Evolutionary conservation across 2,113 vertebrate species (phyloP).

Genomic region (western clawed frog (Xenopus tropicalis)): UCB_Xtro_10.0 CM004447.2:27321001-27321500

Average conservation of each 20-base stretch:
- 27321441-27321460: background rate
- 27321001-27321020: too few relatives aligned
- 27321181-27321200: constrained; percentile 69
- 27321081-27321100: too few relatives aligned
- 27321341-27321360: constrained; percentile 63
- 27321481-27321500: too few relatives aligned
- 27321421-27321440: background rate
- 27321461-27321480: background rate
- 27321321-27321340: constrained; percentile 70
- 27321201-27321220: constrained; percentile 61
- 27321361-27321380: background rate
- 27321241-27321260: constrained; percentile 67
- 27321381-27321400: background rate
- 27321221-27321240: constrained; percentile 64
- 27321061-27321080: too few relatives aligned
- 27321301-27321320: constrained; percentile 75
- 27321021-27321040: too few relatives aligned
- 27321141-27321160: constrained; percentile 9
- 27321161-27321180: constrained; percentile 22
- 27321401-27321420: background rate
- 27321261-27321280: constrained; percentile 71
- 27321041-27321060: too few relatives aligned
- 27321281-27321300: constrained; percentile 72
- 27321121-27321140: constrained; percentile 1
- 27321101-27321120: background rate